Conservation (phyloP, 2,888 invertebrate species). For the Deroplatys truncata region DNA sequence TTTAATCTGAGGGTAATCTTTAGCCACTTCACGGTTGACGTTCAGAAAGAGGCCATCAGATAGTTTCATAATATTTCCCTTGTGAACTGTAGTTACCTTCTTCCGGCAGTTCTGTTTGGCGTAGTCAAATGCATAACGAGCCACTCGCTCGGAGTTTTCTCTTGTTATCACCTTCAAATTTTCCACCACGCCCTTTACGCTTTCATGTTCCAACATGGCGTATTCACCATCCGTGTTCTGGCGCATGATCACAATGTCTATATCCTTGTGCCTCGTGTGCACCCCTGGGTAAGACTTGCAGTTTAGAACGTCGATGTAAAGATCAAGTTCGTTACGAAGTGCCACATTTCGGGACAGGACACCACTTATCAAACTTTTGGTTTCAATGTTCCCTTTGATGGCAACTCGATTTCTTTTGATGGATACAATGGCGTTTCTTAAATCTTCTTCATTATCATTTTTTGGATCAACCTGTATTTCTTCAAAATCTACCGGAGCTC, state of each 20-base stretch:
- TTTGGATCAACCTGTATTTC: neutral
- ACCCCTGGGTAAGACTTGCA: neutral
- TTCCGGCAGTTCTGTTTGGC: conserved; percentile 80
- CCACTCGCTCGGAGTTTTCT: conserved; percentile 84
- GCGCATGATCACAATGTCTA: neutral
- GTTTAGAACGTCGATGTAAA: neutral
- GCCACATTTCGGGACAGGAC: neutral
- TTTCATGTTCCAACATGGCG: conserved; percentile 40
- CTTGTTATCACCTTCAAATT: conserved; percentile 91
- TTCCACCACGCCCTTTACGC: conserved; percentile 86
- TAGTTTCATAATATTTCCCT: conserved; percentile 93
- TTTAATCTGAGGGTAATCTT: conserved; percentile 86
- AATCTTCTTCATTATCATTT: neutral
- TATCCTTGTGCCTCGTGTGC: neutral
- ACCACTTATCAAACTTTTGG: neutral
- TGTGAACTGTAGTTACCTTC: conserved; percentile 96
- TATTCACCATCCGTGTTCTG: neutral
- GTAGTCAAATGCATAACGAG: conserved; percentile 91
- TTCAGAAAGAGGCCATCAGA: conserved; percentile 95
- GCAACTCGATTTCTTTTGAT: neutral
- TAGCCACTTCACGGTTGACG: conserved; percentile 75
- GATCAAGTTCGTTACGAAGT: neutral
- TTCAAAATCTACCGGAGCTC: neutral
- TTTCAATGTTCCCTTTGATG: neutral
- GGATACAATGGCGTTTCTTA: neutral